phyloP scores from a whole-genome alignment of 2,113 vertebrate genomes.

The Rhombomys opimus region DNA sequence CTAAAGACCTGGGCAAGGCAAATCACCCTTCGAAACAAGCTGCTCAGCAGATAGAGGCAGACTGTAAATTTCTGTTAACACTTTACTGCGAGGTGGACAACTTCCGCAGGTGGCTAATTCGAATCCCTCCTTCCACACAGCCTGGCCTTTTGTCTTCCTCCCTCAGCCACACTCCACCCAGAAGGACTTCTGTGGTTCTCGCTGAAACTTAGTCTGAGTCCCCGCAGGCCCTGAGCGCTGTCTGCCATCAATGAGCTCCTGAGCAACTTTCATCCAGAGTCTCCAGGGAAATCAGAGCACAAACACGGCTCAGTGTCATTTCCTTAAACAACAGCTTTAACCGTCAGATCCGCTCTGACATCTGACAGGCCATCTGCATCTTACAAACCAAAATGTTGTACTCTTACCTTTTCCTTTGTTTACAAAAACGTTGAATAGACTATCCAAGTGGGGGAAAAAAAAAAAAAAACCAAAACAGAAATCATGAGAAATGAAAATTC shows the following conservation, averaged over 20 bases:
- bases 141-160: constrained; percentile 16
- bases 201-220: background rate
- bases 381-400: constrained; percentile 35
- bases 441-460: constrained; percentile 43
- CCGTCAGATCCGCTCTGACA: constrained; percentile 34
- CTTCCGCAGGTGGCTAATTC: background rate
- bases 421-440: constrained; percentile 42
- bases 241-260: background rate
- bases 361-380: constrained; percentile 40
- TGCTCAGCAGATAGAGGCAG: background rate
- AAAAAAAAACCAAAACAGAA: background rate
- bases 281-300: constrained; percentile 48
- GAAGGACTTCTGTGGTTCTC: background rate
- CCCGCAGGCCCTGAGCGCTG: background rate
- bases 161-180: too few relatives aligned
- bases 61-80: too few relatives aligned
- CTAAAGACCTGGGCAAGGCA: background rate
- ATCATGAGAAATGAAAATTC: constrained; percentile 54
- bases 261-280: background rate
- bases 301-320: background rate
- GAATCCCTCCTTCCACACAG: background rate
- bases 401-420: constrained; percentile 40
- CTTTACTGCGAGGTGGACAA: background rate
- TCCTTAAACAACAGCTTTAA: constrained; percentile 23
- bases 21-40: too few relatives aligned